phyloP scores from a whole-genome alignment of 2,888 invertebrate genomes.

The Portevinia maculata region DNA sequence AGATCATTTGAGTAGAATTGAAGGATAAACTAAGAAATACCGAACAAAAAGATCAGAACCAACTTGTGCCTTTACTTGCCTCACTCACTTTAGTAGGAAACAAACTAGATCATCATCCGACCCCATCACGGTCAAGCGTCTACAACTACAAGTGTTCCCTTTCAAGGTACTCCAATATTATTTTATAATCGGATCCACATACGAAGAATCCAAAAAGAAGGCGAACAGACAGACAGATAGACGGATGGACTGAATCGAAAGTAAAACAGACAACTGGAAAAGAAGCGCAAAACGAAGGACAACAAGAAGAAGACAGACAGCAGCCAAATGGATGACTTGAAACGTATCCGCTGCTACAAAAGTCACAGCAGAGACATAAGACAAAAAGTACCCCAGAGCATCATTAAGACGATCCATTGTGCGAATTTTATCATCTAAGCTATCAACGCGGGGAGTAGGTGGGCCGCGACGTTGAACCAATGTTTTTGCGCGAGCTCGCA shows the following conservation, averaged over 20 bases:
- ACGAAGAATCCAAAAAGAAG: conserved; percentile 40
- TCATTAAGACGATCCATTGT: conserved; percentile 69
- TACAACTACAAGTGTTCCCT: conserved; percentile 30
- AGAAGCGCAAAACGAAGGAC: conserved; percentile 9
- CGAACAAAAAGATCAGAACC: neutral
- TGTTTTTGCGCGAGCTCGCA: conserved; percentile 50
- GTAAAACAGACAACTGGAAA: conserved; percentile 55
- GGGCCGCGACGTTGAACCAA: conserved; percentile 59
- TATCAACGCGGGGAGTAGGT: conserved; percentile 55
- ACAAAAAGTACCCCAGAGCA: conserved; percentile 40
- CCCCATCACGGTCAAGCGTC: conserved; percentile 4
- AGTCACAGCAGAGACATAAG: neutral
- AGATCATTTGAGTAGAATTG: no score
- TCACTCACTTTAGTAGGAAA: conserved; percentile 5
- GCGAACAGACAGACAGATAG: conserved; percentile 63
- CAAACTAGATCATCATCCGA: conserved; percentile 37
- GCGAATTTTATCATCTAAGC: conserved; percentile 64
- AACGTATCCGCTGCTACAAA: conserved; percentile 1
- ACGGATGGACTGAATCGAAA: conserved; percentile 58
- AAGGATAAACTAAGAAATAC: no score
- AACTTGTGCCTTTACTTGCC: neutral
- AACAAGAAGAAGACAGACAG: conserved; percentile 39
- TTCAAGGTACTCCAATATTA: conserved; percentile 35
- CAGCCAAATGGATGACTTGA: conserved; percentile 25
- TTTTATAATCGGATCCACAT: conserved; percentile 26